These are phyloP conservation scores for Netelia inedita DNA, from an alignment of 2,888 invertebrate genomes.

Conservation along the genomic window DNA sequence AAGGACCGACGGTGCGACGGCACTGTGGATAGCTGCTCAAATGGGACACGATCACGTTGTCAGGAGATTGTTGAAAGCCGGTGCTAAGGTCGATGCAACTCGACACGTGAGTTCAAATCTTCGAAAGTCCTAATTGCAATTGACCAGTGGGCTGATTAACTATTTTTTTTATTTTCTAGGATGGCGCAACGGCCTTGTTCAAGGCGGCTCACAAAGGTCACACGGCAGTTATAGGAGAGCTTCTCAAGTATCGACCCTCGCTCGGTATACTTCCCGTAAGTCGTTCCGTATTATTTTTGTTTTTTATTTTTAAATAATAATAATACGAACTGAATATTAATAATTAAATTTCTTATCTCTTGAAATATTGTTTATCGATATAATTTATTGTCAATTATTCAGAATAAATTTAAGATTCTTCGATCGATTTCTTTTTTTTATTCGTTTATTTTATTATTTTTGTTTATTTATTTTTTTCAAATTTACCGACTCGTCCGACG, in stretches of 20 bases:
- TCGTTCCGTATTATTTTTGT: constrained; percentile 57
- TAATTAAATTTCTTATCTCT: background rate
- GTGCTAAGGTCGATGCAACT: constrained; percentile 92
- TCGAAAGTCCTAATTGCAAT: constrained; percentile 14
- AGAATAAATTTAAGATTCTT: too few species aligned
- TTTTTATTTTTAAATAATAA: background rate
- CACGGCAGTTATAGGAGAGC: constrained; percentile 93
- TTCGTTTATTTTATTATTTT: constrained; percentile 1
- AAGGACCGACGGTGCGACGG: constrained; percentile 94
- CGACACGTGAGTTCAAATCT: constrained; percentile 88
- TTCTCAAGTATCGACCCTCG: constrained; percentile 93
- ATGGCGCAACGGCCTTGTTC: constrained; percentile 97
- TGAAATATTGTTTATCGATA: too few species aligned
- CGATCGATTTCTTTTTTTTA: background rate
- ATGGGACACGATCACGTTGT: constrained; percentile 96
- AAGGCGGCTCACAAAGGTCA: constrained; percentile 98
- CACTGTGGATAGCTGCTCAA: constrained; percentile 98
- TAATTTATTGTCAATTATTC: too few species aligned
- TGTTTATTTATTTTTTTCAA: constrained; percentile 6
- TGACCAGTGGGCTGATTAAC: constrained; percentile 19
- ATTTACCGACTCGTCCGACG: too few species aligned
- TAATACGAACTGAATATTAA: background rate
- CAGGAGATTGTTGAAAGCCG: constrained; percentile 91
- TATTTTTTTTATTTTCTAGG: constrained; percentile 86
- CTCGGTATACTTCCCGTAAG: constrained; percentile 93